Evolutionary conservation across 2,797 vertebrate species (phyloP).

Genomic region (Nannoperca australis): DNA sequence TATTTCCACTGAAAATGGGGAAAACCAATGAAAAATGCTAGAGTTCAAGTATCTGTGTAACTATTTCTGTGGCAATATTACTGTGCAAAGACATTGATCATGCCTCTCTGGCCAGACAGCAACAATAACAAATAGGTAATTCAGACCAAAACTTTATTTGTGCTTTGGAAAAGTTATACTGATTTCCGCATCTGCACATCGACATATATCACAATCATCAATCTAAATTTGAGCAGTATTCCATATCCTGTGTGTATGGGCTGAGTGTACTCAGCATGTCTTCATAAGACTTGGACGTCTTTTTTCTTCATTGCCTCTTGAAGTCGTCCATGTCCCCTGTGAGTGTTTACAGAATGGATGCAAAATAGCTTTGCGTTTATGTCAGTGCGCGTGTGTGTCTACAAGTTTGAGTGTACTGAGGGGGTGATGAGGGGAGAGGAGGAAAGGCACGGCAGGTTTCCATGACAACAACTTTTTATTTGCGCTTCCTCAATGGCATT

Average conservation of each 20-base stretch:
- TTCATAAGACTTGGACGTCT: conserved; percentile 34
- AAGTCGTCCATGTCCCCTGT: conserved; percentile 41
- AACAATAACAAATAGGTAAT: neutral
- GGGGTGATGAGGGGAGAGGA: conserved; percentile 66
- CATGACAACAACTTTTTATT: conserved; percentile 85
- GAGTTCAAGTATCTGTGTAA: no score
- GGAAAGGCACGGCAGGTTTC: conserved; percentile 78
- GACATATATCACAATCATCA: neutral
- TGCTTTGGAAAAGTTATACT: neutral
- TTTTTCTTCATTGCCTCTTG: conserved; percentile 39
- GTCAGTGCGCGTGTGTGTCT: neutral
- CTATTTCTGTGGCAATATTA: neutral
- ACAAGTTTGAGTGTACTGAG: conserved; percentile 59
- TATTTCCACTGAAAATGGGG: neutral
- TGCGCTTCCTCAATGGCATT: conserved; percentile 75
- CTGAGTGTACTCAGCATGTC: conserved; percentile 6
- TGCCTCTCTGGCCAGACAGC: conserved; percentile 3
- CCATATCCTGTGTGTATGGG: neutral
- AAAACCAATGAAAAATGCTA: neutral
- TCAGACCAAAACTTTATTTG: neutral
- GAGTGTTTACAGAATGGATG: conserved; percentile 53
- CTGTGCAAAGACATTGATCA: neutral
- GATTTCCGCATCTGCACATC: neutral
- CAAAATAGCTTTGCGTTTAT: conserved; percentile 13
- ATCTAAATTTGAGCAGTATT: neutral